Base-by-base conservation (phyloP, 2,113 vertebrate species). In the Chaetura pelagica region DNA sequence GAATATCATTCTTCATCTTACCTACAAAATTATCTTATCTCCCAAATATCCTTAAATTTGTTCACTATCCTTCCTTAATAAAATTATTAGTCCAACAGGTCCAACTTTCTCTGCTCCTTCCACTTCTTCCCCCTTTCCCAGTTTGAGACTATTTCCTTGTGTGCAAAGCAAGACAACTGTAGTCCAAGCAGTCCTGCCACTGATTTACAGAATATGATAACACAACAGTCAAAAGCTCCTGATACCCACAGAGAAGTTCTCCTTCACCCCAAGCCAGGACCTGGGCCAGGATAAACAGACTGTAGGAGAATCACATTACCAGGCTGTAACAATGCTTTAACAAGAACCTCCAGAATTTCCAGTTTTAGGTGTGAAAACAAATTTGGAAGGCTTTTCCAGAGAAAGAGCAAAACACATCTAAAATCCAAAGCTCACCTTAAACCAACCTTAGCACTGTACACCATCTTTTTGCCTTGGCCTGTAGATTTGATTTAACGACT, bases 241-340 rank as follows among this genome's bases (percentile, higher is more conserved):
- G 12, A 57, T 59, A 49, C 19, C n/a, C 48, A 30, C 20, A 58
- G 26, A 48, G 22, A 35, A 62, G 11, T 30, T 42, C 34, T 61
- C 21, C 18, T 42, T 29, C 67, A 83, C 5, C 10, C 8, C 44
- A 51, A 35, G 11, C 35, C 35, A 78, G 46, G 51, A 59, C 64
- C 55, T 1, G 0, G 0, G 22, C 6, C 57, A 40, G 20, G 12
- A 73, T 5, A 35, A 64, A 64, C 2, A 48, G 3, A 46, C 16
- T 40, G 32, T 6, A 17, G 30, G 58, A 59, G 11, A 81, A 58
- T 7, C 34, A 8, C 17, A 10, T 10, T 23, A 49, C 13, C 34
- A 66, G 40, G 32, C 4, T 2, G 0, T 35, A 76, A 48, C 17
- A 69, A 46, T 2, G 21, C n/a, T 64, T 52, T 55, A 64, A 15